A percentile compares a stretch with the other conserved stretches of the same genome.
These are phyloP conservation scores for Idris sp. DNA, from an alignment of 1,140 invertebrate genomes.

Conservation along the genomic window DNA sequence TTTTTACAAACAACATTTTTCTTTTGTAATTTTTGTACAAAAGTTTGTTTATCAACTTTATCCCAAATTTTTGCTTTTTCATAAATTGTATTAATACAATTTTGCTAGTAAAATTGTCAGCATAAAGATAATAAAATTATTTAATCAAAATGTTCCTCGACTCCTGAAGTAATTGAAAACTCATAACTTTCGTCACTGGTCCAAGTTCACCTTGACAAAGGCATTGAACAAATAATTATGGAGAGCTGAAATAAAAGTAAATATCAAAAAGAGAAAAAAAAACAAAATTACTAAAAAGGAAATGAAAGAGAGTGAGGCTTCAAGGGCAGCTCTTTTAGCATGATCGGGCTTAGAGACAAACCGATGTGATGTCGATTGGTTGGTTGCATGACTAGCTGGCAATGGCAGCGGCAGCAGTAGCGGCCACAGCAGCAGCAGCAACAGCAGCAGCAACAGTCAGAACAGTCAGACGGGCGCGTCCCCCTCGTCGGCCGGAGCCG, in stretches of 20 bases:
- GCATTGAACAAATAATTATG: conserved; percentile 2
- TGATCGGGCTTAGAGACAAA: conserved; percentile 55
- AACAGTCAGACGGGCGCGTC: conserved; percentile 73
- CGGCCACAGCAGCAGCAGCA: conserved; percentile 67
- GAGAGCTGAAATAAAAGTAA: not conserved
- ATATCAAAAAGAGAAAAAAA: too few relatives aligned
- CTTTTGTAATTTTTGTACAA: too few relatives aligned
- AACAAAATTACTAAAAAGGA: conserved; percentile 8
- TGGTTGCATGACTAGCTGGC: conserved; percentile 78
- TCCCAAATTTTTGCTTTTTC: too few relatives aligned
- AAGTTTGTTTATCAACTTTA: too few relatives aligned
- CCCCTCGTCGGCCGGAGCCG: conserved; percentile 66
- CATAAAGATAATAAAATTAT: too few relatives aligned
- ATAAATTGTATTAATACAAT: too few relatives aligned
- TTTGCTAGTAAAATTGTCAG: too few relatives aligned
- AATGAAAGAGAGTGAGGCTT: conserved; percentile 28
- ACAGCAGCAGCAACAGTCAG: conserved; percentile 73
- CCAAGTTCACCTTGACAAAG: not conserved
- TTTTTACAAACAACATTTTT: too few relatives aligned
- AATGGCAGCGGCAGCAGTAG: conserved; percentile 69
- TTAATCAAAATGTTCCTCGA: too few relatives aligned
- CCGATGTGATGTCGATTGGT: conserved; percentile 65
- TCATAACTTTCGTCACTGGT: not conserved
- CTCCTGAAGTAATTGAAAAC: not conserved
- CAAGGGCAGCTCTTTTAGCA: conserved; percentile 54